Evolutionary conservation across 2,113 vertebrate species (phyloP).

Genomic region (Corydoras maculifer): DNA sequence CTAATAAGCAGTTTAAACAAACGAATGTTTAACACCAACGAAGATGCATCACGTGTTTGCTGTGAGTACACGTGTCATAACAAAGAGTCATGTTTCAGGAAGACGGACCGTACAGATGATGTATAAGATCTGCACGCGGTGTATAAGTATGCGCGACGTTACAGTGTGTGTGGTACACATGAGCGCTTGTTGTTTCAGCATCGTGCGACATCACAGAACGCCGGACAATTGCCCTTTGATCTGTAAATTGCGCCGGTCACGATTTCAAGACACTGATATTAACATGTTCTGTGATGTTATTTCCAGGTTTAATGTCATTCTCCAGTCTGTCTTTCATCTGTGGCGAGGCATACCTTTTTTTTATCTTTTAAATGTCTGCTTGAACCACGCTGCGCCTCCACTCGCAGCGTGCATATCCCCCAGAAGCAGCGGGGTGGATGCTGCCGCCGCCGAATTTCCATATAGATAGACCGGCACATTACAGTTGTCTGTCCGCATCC

Average conservation of each 20-base stretch:
- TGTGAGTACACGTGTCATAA: constrained; percentile 2
- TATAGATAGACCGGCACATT: constrained; percentile 69
- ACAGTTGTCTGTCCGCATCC: constrained; percentile 59
- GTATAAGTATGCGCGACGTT: not conserved
- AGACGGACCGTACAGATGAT: constrained; percentile 12
- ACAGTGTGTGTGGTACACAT: not conserved
- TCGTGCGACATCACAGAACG: not conserved
- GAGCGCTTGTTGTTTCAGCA: constrained; percentile 1
- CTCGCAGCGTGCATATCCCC: constrained; percentile 36
- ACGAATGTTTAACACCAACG: too few relatives aligned
- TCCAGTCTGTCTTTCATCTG: constrained; percentile 38
- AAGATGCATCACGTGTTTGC: too few relatives aligned
- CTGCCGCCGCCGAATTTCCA: constrained; percentile 54
- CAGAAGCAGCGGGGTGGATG: constrained; percentile 39
- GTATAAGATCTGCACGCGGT: not conserved
- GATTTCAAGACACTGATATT: constrained; percentile 28
- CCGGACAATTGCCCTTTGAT: constrained; percentile 30
- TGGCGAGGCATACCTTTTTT: constrained; percentile 36
- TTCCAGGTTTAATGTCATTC: constrained; percentile 59
- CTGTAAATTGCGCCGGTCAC: constrained; percentile 47
- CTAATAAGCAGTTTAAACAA: too few relatives aligned
- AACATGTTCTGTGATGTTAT: constrained; percentile 7
- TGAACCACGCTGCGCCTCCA: constrained; percentile 38
- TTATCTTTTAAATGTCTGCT: constrained; percentile 56
- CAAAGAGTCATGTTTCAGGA: constrained; percentile 4